Evolutionary conservation across 2,113 vertebrate species (phyloP).

Genomic region (Phyllostomus hastatus): DNA sequence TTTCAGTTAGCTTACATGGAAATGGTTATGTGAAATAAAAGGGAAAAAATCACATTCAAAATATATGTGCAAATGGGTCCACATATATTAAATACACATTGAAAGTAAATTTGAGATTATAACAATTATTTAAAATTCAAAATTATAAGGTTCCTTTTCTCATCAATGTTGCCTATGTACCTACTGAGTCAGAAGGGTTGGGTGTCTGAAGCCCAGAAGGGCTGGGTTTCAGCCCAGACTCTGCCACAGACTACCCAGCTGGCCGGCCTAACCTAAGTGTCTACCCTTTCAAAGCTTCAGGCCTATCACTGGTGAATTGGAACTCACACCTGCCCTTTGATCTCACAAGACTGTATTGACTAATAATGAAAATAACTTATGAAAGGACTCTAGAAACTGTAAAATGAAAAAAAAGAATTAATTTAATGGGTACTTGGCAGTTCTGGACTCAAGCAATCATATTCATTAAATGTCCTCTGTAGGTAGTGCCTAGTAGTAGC

Average conservation of each 20-base stretch:
- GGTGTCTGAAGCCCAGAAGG: not conserved
- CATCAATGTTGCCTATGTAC: not conserved
- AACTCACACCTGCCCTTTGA: not conserved
- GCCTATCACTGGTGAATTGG: no score
- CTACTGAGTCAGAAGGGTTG: not conserved
- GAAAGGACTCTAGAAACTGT: not conserved
- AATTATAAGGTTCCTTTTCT: not conserved
- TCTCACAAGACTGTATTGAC: not conserved
- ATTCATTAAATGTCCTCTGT: not conserved
- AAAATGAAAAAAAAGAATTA: not conserved
- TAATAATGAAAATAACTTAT: not conserved
- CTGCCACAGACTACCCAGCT: not conserved
- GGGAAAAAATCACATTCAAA: not conserved
- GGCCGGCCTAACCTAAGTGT: fast-evolving
- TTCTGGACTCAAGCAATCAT: not conserved
- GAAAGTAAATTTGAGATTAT: not conserved
- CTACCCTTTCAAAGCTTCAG: not conserved
- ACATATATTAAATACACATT: not conserved
- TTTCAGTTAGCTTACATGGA: not conserved
- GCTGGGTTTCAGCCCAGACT: not conserved
- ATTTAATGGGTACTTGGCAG: not conserved
- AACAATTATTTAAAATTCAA: not conserved
- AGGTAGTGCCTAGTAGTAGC: not conserved
- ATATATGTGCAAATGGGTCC: not conserved
- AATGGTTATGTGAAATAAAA: conserved; percentile 4